Percentiles rank a stretch among this genome's conserved stretches.
Evolutionary conservation across 2,888 invertebrate species (phyloP).

Genomic region (Leptarthrus brevirostris): DNA sequence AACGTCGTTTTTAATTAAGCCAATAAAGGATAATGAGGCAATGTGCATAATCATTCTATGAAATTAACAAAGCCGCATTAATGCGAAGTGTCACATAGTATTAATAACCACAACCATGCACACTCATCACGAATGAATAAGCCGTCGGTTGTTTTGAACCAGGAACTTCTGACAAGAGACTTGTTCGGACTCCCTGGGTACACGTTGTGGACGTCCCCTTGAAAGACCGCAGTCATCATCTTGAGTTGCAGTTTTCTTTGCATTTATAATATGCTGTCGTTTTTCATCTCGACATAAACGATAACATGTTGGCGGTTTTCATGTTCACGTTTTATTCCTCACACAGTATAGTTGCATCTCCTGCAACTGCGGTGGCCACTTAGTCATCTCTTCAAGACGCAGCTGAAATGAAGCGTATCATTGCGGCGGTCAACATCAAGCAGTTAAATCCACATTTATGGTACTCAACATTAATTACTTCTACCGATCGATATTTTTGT

Average conservation of each 20-base stretch:
- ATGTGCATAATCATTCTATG: constrained; percentile 12
- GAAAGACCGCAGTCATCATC: constrained; percentile 20
- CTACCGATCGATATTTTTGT: constrained; percentile 24
- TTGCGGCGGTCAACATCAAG: constrained; percentile 33
- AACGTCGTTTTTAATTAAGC: not conserved
- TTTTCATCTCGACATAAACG: constrained; percentile 27
- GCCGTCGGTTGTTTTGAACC: constrained; percentile 26
- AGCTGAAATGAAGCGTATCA: constrained; percentile 32
- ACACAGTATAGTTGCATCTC: constrained; percentile 19
- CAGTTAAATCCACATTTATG: constrained; percentile 26
- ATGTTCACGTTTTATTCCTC: constrained; percentile 6
- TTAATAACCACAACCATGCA: constrained; percentile 23
- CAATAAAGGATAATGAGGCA: constrained; percentile 6
- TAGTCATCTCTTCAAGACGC: constrained; percentile 9
- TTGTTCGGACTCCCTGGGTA: not conserved
- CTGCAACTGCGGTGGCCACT: constrained; percentile 29
- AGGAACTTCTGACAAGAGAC: not conserved
- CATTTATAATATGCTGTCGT: constrained; percentile 32
- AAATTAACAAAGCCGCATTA: constrained; percentile 12
- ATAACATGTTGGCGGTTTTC: not conserved
- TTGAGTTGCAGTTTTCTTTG: not conserved
- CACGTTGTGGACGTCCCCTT: not conserved
- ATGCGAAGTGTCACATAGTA: constrained; percentile 20
- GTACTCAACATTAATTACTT: constrained; percentile 37
- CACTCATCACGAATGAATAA: constrained; percentile 12